phyloP scores from a whole-genome alignment of 2,797 vertebrate genomes.

The Betta splendens region DNA sequence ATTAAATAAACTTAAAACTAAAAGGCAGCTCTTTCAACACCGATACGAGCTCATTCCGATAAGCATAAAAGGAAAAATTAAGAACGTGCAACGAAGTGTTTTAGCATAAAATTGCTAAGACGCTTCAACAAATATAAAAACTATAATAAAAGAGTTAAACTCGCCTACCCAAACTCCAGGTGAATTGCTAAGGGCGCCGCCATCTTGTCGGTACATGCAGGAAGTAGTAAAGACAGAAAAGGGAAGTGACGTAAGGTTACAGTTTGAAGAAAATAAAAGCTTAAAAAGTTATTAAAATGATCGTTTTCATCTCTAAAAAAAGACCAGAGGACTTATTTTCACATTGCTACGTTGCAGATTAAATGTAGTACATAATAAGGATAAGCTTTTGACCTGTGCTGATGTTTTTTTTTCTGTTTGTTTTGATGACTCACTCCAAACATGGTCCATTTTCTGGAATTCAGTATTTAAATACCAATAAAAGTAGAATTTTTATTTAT shows the following conservation, averaged over 20 bases:
- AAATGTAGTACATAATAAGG: too few species aligned
- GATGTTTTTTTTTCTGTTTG: too few species aligned
- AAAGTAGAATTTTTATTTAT: too few species aligned
- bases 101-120: not conserved
- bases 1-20: constrained; percentile 15
- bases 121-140: not conserved
- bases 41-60: not conserved
- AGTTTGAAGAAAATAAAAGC: not conserved
- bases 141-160: not conserved
- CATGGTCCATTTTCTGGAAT: not conserved
- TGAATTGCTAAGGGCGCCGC: constrained; percentile 88
- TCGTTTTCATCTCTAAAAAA: not conserved
- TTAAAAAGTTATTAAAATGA: not conserved
- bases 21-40: not conserved
- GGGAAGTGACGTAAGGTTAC: constrained; percentile 61
- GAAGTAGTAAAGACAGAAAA: constrained; percentile 44
- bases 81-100: fast-evolving
- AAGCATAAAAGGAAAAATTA: too few species aligned
- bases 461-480: too few species aligned
- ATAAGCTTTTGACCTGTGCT: too few species aligned
- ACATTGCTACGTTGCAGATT: too few species aligned
- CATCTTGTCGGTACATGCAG: constrained; percentile 83
- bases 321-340: too few species aligned
- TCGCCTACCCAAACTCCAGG: constrained; percentile 92
- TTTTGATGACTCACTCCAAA: too few species aligned